phyloP scores from a whole-genome alignment of 2,888 invertebrate species.

The Amitus sp. region DNA sequence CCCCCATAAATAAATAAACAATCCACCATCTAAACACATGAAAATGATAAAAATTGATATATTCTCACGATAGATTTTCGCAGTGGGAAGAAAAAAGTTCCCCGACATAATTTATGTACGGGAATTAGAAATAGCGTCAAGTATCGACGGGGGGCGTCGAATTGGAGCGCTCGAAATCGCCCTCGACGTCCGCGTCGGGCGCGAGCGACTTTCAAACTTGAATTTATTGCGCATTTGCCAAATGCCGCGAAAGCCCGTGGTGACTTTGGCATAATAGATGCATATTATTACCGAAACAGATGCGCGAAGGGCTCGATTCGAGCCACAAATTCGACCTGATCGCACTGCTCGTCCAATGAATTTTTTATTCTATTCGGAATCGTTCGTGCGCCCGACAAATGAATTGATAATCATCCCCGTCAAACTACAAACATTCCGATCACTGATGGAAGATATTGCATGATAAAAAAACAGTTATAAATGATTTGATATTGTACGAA shows the following conservation, averaged over 20 bases:
- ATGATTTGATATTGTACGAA: no score
- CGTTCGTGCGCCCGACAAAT: no score
- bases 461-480: no score
- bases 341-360: no score
- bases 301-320: conserved; percentile 54
- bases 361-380: conserved; percentile 9
- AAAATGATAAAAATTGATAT: no score
- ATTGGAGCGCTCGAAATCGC: conserved; percentile 34
- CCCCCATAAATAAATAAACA: no score
- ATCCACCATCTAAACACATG: no score
- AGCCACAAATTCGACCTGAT: conserved; percentile 54
- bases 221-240: conserved; percentile 35
- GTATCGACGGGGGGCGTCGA: conserved; percentile 11
- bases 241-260: conserved; percentile 33
- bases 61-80: no score
- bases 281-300: conserved; percentile 49
- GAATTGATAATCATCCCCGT: no score
- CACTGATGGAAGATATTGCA: no score
- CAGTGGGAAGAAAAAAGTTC: background rate
- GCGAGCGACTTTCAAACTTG: conserved; percentile 31
- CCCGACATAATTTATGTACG: conserved; percentile 8
- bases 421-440: no score
- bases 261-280: conserved; percentile 24
- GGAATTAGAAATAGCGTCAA: conserved; percentile 26
- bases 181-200: conserved; percentile 19